Evolutionary conservation across 1,140 invertebrate genomes (phyloP), one percentile per base, ranked within the genome.

Genomic region (Megalonaias nervosa): DNA sequence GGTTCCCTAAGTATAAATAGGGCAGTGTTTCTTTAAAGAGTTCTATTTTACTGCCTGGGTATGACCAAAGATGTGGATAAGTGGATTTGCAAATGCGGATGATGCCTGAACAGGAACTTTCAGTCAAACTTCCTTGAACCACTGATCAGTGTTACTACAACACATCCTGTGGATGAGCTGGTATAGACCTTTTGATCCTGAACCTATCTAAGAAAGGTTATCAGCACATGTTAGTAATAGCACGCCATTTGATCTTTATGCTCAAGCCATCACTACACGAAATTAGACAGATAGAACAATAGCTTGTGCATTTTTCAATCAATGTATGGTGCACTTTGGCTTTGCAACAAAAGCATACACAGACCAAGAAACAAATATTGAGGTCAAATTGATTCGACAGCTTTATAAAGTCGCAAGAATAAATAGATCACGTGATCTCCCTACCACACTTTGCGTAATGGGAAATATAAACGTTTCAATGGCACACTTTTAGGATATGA

Each of bases 211-310:
- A 67, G 38, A 19, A 19, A n/a, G 21, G 66, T 23, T 71, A 71
- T 31, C 23, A 75, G 38, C 14, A 71, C 61, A 79, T 81, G 57
- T 48, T 78, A 19, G 75, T 81, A 13, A 58, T 75, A n/a, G 71
- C 73, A 6, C 73, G 67, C 67, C 59, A 75, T 38, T 80, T 81
- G 21, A 81, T 65, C 1, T 9, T 38, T 81, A 72, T 68, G 61
- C 79, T 15, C 23, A 67, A 68, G 79, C 75, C 6, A 56, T 73
- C 15, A 69, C 75, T 55, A 75, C 67, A 17, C 60, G 65, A 23
- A 77, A 72, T n/a, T 16, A 58, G 38, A 69, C 72, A 55, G 77
- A 64, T 17, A 59, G 56, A 48, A 56, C 1, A 17, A 70, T 31
- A 3, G 59, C 70, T 3, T 12, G 61, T 26, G 67, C 74, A 19